Evolutionary conservation across 2,113 vertebrate species (phyloP), one percentile per base, ranked within the genome.

Genomic region (Ornithorhynchus anatinus): DNA sequence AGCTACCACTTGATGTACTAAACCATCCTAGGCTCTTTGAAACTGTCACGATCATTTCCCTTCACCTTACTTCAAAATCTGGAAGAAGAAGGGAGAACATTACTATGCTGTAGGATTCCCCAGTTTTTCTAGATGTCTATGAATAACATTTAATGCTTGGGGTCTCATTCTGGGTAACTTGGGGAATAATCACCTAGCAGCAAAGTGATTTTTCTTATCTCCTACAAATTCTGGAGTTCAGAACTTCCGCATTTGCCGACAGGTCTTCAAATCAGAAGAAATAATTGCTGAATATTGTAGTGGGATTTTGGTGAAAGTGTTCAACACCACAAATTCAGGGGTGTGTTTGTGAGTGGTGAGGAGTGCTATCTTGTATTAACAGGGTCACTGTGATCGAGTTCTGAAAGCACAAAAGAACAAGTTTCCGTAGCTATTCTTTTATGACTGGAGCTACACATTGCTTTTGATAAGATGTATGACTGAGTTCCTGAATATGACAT

Each of bases 401-500:
- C 58, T 47, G 59, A 82, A 83, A 70, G 59, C 50, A 81, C 42
- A 72, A 85, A 84, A 81, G 51, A 50, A 42, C 47, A 29, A 64
- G 52, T 76, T 63, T 79, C 75, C 64, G 53, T 70, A 83, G 61
- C 67, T 69, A 66, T 69, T 67, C 81, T 79, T 75, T 79, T 78
- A 60, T 57, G 63, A 77, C 48, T 15, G 63, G 75, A 57, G 72
- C 70, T 64, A 52, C 70, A 54, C 59, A 87, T 57, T 88, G 85
- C 82, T 88, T 89, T 62, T 80, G 77, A 85, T 90, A 87, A 86
- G 81, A 90, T 68, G 65, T 69, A 72, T 84, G 75, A 84, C 86
- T 39, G 74, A 82, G 53, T 84, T 87, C 53, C 75, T 79, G 17
- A 69, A 78, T 78, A 59, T 85, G 87, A 80, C 35, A 69, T 80